Percentiles rank a stretch among this genome's conserved stretches.
Evolutionary conservation across 2,113 vertebrate species (phyloP).

Genomic region (Hyla sarda): DNA sequence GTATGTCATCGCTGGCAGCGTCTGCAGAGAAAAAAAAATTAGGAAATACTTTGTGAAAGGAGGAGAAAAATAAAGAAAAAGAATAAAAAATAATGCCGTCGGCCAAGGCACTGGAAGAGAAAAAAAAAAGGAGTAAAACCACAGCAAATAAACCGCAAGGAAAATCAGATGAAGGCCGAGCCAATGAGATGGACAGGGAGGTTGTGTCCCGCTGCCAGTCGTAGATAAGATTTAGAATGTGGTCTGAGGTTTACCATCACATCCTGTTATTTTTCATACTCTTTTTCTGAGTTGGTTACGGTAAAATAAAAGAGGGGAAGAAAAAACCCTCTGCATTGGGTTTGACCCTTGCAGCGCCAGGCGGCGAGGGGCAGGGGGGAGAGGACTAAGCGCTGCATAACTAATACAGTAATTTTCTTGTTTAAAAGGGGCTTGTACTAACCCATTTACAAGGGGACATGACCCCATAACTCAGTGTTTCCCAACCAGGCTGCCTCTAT

Average conservation of each 20-base stretch:
- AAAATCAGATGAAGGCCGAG: constrained; percentile 44
- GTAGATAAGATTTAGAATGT: constrained; percentile 52
- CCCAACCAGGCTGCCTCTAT: no score
- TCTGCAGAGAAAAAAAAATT: background rate
- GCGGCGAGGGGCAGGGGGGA: background rate
- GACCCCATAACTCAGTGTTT: no score
- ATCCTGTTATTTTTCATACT: constrained; percentile 51
- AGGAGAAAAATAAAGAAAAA: background rate
- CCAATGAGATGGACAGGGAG: constrained; percentile 49
- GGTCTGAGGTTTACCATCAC: constrained; percentile 57
- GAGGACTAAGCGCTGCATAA: background rate
- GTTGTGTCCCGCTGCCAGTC: constrained; percentile 24
- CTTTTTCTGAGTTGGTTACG: constrained; percentile 42
- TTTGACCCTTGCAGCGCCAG: constrained; percentile 27
- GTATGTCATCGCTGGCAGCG: background rate
- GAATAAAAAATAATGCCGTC: constrained; percentile 1
- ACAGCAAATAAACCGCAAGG: constrained; percentile 53
- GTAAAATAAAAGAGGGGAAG: constrained; percentile 44
- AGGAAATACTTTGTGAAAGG: constrained; percentile 30
- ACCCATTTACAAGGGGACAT: no score
- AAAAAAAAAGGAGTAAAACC: constrained; percentile 38
- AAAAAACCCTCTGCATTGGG: background rate
- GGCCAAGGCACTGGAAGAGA: background rate
- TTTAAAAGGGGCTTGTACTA: no score
- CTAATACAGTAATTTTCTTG: no score